Conservation (phyloP, 2,797 vertebrate species). For the Xiphophorus birchmanni region DNA sequence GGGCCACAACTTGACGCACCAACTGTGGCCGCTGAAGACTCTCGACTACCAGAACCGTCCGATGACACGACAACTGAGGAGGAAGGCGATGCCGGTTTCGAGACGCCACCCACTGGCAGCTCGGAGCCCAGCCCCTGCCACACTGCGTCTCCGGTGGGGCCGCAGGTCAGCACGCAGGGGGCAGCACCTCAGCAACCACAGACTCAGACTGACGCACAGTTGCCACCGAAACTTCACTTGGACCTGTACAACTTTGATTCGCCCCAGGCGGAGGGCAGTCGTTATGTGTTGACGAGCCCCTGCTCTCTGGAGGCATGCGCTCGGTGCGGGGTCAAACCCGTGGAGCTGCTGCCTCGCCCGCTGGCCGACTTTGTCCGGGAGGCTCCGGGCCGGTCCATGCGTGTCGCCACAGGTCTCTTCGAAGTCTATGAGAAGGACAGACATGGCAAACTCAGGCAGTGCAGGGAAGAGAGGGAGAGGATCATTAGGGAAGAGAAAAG, state of each 20-base stretch:
- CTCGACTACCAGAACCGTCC: constrained; percentile 70
- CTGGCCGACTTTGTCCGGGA: constrained; percentile 91
- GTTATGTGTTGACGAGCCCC: constrained; percentile 96
- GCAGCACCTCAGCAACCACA: constrained; percentile 42
- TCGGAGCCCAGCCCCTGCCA: constrained; percentile 70
- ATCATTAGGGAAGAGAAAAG: constrained; percentile 92
- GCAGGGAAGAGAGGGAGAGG: constrained; percentile 91
- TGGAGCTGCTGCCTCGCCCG: constrained; percentile 90
- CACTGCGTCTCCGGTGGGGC: constrained; percentile 2
- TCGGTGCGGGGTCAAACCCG: constrained; percentile 92
- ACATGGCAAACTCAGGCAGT: constrained; percentile 90
- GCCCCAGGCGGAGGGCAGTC: constrained; percentile 91
- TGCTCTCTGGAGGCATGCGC: constrained; percentile 96
- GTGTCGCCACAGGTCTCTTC: constrained; percentile 91
- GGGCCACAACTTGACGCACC: constrained; percentile 65
- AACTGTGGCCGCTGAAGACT: constrained; percentile 64
- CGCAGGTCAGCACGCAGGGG: constrained; percentile 21
- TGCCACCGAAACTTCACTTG: constrained; percentile 88
- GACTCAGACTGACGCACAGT: constrained; percentile 64
- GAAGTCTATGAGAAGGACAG: constrained; percentile 92
- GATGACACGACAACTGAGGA: constrained; percentile 71
- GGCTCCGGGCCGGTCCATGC: constrained; percentile 92
- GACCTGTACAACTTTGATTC: constrained; percentile 97
- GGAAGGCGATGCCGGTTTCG: constrained; percentile 65
- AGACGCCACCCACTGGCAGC: constrained; percentile 71